Evolutionary conservation across 2,797 vertebrate genomes (phyloP).

Genomic region (Salmo trutta): DNA sequence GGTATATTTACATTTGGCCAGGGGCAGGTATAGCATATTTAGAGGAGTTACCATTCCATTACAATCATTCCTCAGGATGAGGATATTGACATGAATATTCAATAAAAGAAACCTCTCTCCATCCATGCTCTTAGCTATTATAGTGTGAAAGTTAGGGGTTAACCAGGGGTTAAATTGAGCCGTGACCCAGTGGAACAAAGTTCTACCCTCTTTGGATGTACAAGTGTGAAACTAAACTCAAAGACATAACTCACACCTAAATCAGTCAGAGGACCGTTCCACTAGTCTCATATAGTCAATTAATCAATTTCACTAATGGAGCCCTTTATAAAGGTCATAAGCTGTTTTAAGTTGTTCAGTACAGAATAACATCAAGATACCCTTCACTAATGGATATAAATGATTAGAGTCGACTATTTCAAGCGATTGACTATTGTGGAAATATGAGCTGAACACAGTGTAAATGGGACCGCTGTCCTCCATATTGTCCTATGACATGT

Average conservation of each 20-base stretch:
- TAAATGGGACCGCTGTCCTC: neutral
- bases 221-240: neutral
- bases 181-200: neutral
- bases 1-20: neutral
- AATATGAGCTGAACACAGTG: neutral
- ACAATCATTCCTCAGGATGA: neutral
- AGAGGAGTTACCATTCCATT: neutral
- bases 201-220: neutral
- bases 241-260: neutral
- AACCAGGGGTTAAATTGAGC: constrained; percentile 11
- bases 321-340: constrained; percentile 2
- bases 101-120: neutral
- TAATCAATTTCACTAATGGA: neutral
- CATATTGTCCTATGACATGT: constrained; percentile 2
- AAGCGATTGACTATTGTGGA: neutral
- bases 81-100: neutral
- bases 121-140: neutral
- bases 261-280: constrained; percentile 2
- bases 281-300: constrained; percentile 13
- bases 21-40: neutral
- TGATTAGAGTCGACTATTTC: constrained; percentile 1
- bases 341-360: neutral
- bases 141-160: neutral
- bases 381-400: constrained; percentile 9
- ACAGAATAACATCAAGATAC: constrained; percentile 3